Conservation (phyloP, 2,888 invertebrate species). For the Notocelia uddmanniana region DNA sequence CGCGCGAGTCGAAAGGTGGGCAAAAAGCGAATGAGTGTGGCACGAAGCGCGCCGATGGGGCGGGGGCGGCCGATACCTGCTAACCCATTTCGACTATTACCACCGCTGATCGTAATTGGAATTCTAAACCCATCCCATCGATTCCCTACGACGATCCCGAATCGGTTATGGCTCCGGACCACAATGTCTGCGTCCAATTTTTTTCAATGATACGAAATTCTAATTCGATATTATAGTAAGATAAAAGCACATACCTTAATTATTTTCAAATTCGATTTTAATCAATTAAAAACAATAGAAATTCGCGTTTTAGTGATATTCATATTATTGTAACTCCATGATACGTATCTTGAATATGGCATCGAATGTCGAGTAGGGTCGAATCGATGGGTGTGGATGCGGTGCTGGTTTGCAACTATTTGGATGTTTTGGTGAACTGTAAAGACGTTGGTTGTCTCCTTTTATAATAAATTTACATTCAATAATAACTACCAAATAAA, state of each 20-base stretch:
- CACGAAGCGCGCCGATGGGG: conserved; percentile 56
- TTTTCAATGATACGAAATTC: background rate
- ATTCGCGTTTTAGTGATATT: too few relatives aligned
- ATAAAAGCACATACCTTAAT: too few relatives aligned
- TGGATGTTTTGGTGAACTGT: too few relatives aligned
- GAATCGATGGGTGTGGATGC: too few relatives aligned
- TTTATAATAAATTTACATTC: too few relatives aligned
- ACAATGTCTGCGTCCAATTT: background rate
- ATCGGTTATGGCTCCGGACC: conserved; percentile 6
- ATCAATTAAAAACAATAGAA: too few relatives aligned
- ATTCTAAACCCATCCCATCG: conserved; percentile 54
- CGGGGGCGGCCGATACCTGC: conserved; percentile 69
- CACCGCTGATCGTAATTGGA: conserved; percentile 56
- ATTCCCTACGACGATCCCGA: conserved; percentile 22
- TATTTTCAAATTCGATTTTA: background rate
- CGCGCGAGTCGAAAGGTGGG: conserved; percentile 84
- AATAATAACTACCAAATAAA: too few relatives aligned
- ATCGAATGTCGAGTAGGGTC: too few relatives aligned
- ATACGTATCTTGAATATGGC: too few relatives aligned
- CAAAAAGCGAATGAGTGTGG: conserved; percentile 82
- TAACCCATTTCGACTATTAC: conserved; percentile 75
- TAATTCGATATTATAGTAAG: background rate
- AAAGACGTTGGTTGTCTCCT: too few relatives aligned
- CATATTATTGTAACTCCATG: too few relatives aligned
- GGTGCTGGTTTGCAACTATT: too few relatives aligned